Evolutionary conservation across 1,140 invertebrate species (phyloP).

Genomic region (Phenacoccus solenopsis): DNA sequence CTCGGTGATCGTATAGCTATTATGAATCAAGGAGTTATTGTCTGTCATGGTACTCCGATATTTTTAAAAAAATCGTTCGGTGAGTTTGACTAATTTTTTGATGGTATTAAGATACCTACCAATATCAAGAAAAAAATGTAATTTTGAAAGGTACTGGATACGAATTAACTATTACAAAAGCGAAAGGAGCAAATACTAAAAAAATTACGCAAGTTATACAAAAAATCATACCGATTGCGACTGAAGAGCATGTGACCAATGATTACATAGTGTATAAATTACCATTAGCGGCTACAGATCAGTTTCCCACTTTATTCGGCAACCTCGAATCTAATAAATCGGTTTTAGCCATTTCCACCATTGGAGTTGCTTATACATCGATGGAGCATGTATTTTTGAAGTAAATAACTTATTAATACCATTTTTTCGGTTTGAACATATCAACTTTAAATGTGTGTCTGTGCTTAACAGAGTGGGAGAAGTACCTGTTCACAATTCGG

Average conservation of each 20-base stretch:
- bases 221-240: not conserved
- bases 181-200: not conserved
- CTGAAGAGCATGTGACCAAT: not conserved
- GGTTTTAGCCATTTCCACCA: conserved; percentile 40
- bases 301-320: conserved; percentile 39
- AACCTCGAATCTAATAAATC: conserved; percentile 37
- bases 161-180: not conserved
- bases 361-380: conserved; percentile 46
- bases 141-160: conserved; percentile 1
- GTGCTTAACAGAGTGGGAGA: no score
- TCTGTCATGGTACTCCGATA: conserved; percentile 71
- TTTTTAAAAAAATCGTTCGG: conserved; percentile 79
- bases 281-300: conserved; percentile 29
- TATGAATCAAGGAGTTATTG: conserved; percentile 65
- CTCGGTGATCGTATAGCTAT: conserved; percentile 88
- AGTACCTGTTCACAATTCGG: no score
- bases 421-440: no score
- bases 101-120: no score
- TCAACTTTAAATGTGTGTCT: no score
- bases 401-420: no score
- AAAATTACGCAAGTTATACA: not conserved
- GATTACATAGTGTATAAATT: conserved; percentile 31
- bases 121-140: no score
- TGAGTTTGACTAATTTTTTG: no score
- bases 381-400: conserved; percentile 56